Evolutionary conservation across 2,888 invertebrate genomes (phyloP).

Genomic region (Suillia variegata): DNA sequence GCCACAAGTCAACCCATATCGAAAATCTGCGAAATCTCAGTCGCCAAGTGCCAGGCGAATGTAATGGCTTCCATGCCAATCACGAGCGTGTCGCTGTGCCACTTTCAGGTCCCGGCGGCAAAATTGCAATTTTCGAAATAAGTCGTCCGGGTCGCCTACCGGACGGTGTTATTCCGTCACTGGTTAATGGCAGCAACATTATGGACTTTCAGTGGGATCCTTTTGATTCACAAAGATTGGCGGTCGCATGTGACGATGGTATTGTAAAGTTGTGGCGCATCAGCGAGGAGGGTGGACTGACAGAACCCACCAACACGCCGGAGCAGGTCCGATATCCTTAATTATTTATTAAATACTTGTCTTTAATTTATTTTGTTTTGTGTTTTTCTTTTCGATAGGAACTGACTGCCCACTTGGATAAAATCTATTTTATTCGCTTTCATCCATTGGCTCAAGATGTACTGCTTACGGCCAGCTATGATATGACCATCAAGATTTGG

Average conservation of each 20-base stretch:
- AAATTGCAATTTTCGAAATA: slow-evolving; percentile 84
- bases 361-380: too few relatives aligned
- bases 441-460: slow-evolving; percentile 89
- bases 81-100: slow-evolving; percentile 87
- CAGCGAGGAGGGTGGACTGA: slow-evolving; percentile 70
- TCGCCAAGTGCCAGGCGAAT: slow-evolving; percentile 90
- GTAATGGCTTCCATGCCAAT: slow-evolving; percentile 92
- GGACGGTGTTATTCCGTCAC: slow-evolving; percentile 82
- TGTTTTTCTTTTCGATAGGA: too few relatives aligned
- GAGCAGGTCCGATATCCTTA: too few relatives aligned
- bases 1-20: slow-evolving; percentile 88
- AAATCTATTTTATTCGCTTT: slow-evolving; percentile 88
- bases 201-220: slow-evolving; percentile 97
- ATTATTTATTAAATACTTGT: too few relatives aligned
- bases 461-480: slow-evolving; percentile 87
- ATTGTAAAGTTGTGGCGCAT: slow-evolving; percentile 80
- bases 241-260: slow-evolving; percentile 91
- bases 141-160: slow-evolving; percentile 76
- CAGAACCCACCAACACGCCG: slow-evolving; percentile 80
- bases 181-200: slow-evolving; percentile 86
- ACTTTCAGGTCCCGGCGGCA: slow-evolving; percentile 87
- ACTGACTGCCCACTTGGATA: slow-evolving; percentile 83
- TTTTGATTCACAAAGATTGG: slow-evolving; percentile 77
- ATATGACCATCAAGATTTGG: slow-evolving; percentile 89
- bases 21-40: slow-evolving; percentile 91